Conservation (phyloP, 2,888 invertebrate genomes). For the Dendrolimus houi region DNA sequence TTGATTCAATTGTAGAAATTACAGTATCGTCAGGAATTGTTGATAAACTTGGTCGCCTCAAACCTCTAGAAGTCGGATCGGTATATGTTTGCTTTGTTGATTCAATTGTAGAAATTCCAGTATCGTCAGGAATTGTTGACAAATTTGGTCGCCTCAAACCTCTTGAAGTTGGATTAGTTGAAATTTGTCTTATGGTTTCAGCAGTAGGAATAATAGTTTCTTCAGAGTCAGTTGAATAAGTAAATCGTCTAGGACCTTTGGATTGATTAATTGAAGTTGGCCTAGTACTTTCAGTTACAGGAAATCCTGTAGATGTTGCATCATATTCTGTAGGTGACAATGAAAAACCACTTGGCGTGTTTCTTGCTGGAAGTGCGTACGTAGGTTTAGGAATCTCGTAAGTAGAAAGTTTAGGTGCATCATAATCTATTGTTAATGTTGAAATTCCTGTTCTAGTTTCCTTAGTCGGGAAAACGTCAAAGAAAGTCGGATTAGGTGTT, state of each 20-base stretch:
- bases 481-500: constrained; percentile 3
- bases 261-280: not conserved
- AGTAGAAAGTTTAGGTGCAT: constrained; percentile 13
- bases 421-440: constrained; percentile 12
- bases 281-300: not conserved
- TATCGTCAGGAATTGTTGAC: not conserved
- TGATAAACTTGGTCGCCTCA: constrained; percentile 3
- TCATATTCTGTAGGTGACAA: not conserved
- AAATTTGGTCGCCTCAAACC: not conserved
- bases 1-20: too few relatives aligned
- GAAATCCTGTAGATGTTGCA: not conserved
- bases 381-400: constrained; percentile 20
- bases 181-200: not conserved
- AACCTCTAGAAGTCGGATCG: constrained; percentile 2
- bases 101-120: not conserved
- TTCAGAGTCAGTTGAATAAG: constrained; percentile 2
- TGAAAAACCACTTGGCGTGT: constrained; percentile 5
- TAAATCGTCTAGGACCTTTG: constrained; percentile 7
- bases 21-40: too few relatives aligned
- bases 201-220: not conserved
- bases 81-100: not conserved
- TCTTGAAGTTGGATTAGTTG: not conserved
- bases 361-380: constrained; percentile 7
- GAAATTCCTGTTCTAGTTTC: constrained; percentile 2
- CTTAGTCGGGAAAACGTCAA: constrained; percentile 1